A percentile compares a stretch with the other conserved stretches of the same genome.
phyloP scores from a whole-genome alignment of 2,113 vertebrate genomes.

The Danio rerio region GRCz12tu NC_133192.1:56774501-56775000 shows the following conservation, averaged over 20 bases:
- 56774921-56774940: slow-evolving; percentile 33
- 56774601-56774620: not conserved
- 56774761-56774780: not conserved
- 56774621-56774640: not conserved
- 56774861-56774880: not conserved
- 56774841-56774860: not conserved
- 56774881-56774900: slow-evolving; percentile 18
- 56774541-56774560: not conserved
- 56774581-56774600: not conserved
- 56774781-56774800: not conserved
- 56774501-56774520: too few species aligned
- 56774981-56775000: slow-evolving; percentile 29
- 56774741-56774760: not conserved
- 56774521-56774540: too few species aligned
- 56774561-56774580: not conserved
- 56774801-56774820: not conserved
- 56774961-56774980: slow-evolving; percentile 17
- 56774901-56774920: slow-evolving; percentile 14
- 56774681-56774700: not conserved
- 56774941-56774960: slow-evolving; percentile 4
- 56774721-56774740: not conserved
- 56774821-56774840: not conserved
- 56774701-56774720: too few species aligned
- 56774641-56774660: not conserved
- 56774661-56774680: not conserved